phyloP scores from a whole-genome alignment of 2,888 invertebrate species.

The Pristionchus exspectatus region DNA sequence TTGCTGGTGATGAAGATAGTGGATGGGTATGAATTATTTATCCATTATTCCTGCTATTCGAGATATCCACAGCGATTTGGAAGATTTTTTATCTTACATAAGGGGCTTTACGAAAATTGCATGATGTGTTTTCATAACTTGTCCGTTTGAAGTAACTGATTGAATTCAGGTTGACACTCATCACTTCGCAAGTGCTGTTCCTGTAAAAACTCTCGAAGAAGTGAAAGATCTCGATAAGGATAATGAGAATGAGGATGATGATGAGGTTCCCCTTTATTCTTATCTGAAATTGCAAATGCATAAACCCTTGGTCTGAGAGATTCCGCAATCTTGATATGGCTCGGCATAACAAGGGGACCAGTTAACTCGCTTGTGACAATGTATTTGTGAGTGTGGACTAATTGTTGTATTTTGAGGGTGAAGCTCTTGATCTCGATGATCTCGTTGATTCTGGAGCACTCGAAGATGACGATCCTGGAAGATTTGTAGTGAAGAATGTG shows the following conservation, averaged over 20 bases:
- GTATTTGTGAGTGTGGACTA: too few relatives aligned
- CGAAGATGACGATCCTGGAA: conserved; percentile 87
- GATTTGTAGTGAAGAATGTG: conserved; percentile 76
- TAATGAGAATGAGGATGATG: conserved; percentile 85
- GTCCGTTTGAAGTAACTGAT: too few relatives aligned
- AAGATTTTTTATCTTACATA: too few relatives aligned
- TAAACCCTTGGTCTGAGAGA: neutral
- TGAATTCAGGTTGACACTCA: conserved; percentile 65
- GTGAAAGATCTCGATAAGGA: conserved; percentile 51
- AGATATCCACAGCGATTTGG: too few relatives aligned
- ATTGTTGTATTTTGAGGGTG: conserved; percentile 82
- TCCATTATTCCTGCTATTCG: neutral
- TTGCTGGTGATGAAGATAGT: conserved; percentile 65
- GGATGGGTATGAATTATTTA: conserved; percentile 63
- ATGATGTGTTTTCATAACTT: too few relatives aligned
- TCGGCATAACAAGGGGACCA: too few relatives aligned
- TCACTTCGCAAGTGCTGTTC: conserved; percentile 60
- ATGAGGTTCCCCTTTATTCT: conserved; percentile 90
- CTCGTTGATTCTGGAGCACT: conserved; percentile 96
- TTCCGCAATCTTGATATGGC: too few relatives aligned
- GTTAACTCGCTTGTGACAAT: too few relatives aligned
- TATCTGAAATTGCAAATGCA: conserved; percentile 32
- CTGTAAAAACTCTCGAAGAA: conserved; percentile 52
- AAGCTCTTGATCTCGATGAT: conserved; percentile 96
- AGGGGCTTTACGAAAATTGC: too few relatives aligned